Evolutionary conservation across 2,888 invertebrate genomes (phyloP).

Genomic region (Salticus scenicus): DNA sequence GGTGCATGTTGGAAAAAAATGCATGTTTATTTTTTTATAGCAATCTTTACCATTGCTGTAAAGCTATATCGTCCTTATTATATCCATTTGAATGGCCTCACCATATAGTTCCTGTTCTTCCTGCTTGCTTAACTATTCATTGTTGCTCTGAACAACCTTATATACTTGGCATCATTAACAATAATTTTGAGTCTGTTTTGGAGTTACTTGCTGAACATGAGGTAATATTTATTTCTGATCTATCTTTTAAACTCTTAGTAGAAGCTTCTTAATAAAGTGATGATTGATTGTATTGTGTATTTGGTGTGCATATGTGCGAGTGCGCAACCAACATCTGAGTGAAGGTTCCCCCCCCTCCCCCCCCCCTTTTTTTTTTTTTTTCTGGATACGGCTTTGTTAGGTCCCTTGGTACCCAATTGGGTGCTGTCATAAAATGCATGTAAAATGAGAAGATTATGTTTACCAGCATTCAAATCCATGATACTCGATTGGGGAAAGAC

Average conservation of each 20-base stretch:
- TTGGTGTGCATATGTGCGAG: too few relatives aligned
- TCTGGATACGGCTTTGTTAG: too few relatives aligned
- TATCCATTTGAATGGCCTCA: conserved; percentile 92
- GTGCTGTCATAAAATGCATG: too few relatives aligned
- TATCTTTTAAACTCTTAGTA: background rate
- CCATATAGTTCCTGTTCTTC: conserved; percentile 86
- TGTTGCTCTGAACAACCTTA: conserved; percentile 86
- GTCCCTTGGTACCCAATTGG: too few relatives aligned
- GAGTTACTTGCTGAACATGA: conserved; percentile 78
- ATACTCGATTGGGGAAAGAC: too few relatives aligned
- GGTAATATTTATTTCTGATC: conserved; percentile 76
- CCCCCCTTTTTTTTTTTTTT: too few relatives aligned
- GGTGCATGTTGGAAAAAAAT: background rate
- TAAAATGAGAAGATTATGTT: too few relatives aligned
- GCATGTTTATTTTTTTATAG: conserved; percentile 75
- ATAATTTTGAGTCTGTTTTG: conserved; percentile 72
- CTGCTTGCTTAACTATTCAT: conserved; percentile 81
- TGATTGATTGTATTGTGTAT: too few relatives aligned
- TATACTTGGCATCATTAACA: conserved; percentile 83
- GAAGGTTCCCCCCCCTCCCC: too few relatives aligned
- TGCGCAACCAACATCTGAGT: too few relatives aligned
- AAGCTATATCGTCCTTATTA: conserved; percentile 84
- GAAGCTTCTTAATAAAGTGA: background rate
- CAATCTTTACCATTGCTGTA: conserved; percentile 84
- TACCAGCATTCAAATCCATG: too few relatives aligned